Evolutionary conservation across 2,888 invertebrate species (phyloP).

Genomic region (Drosophila conformis): DNA sequence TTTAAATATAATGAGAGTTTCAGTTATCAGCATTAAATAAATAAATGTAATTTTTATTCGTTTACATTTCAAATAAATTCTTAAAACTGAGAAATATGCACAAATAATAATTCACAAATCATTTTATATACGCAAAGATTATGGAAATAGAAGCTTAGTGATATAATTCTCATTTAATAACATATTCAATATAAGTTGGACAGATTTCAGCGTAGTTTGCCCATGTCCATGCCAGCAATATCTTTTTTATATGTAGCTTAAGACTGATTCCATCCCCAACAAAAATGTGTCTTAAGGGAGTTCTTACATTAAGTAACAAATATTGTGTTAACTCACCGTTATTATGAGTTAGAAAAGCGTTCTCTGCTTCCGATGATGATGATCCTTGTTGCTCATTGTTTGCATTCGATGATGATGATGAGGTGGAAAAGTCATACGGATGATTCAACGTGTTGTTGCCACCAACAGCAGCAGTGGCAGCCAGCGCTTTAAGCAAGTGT

Average conservation of each 20-base stretch:
- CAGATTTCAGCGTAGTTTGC: neutral
- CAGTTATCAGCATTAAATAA: neutral
- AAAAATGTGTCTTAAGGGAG: neutral
- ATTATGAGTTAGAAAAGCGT: conserved; percentile 88
- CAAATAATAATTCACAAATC: neutral
- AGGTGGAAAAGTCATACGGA: conserved; percentile 82
- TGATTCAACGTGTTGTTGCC: conserved; percentile 68
- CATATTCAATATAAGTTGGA: neutral
- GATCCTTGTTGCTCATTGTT: conserved; percentile 83
- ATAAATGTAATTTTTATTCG: neutral
- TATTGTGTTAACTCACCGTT: conserved; percentile 70
- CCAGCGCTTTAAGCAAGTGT: conserved; percentile 81
- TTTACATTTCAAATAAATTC: neutral
- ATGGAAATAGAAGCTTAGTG: too few species aligned
- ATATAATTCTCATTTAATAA: neutral
- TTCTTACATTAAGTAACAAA: neutral
- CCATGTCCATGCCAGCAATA: neutral
- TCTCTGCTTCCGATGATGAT: conserved; percentile 87
- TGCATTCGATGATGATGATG: conserved; percentile 75
- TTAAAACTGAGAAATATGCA: too few species aligned
- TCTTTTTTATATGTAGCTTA: neutral
- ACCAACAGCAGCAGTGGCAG: conserved; percentile 65
- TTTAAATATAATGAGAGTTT: neutral
- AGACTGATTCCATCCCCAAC: neutral
- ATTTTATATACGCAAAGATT: too few species aligned